Evolutionary conservation across 2,113 vertebrate genomes (phyloP), one percentile per base, ranked within the genome.

Genomic region (Nycticebus coucang): DNA sequence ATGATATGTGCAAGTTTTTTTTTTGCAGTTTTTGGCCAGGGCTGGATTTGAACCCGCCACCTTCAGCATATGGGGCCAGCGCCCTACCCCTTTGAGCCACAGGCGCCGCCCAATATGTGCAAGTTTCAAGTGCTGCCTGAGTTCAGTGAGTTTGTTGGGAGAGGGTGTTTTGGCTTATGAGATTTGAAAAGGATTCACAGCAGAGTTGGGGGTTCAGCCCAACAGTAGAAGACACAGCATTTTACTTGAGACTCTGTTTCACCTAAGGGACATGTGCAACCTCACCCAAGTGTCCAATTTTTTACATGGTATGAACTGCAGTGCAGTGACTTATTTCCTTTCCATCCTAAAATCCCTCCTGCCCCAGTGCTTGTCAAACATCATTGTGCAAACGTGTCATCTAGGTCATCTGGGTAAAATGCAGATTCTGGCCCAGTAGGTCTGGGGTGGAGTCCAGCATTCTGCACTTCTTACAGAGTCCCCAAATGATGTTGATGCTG

Each of bases 401-500:
- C 9, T 4, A 35, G 50, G 2, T 19, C 12, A 64, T 86, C 60
- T 82, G 10, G 30, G 35, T 66, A 30, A 50, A 50, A 66, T 0
- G 4, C 5, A 9, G 45, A 11, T n/a, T 35, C 33, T 66, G 15
- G 72, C 1, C 1, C 77, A 30, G 13, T 60, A 41, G 12, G 28
- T 62, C 14, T 1, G 4, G 24, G 0, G 2, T 15, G 50, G 15
- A 41, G 18, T 62, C n/a, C 24, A 17, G 24, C 57, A 26, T 35
- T 62, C 50, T 17, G 13, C 28, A 7, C 2, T 55, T 30, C 35
- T 45, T 41, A 4, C 62, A 37, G 45, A 37, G 6, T 33, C 26
- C 41, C 11, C 28, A 7, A 2, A 0, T 1, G 62, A 30, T 26
- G 59, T 45, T 15, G 0, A 26, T 2, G 19, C 12, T 19, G 1